Evolutionary conservation across 2,797 vertebrate genomes (phyloP), one percentile per base, ranked within the genome.

Genomic region (Carcharodon carcharias): DNA sequence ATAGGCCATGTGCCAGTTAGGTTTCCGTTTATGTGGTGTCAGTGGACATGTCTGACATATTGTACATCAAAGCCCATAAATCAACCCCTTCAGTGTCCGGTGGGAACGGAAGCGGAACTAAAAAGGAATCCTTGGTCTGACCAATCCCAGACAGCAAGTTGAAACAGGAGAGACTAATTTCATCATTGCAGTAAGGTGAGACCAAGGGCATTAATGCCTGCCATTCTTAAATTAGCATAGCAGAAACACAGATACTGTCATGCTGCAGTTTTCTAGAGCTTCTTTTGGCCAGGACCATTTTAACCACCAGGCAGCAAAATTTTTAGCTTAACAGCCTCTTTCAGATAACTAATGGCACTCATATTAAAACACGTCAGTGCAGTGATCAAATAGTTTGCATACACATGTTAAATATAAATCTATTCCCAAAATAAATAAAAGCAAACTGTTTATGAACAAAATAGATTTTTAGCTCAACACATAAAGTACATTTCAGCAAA

Each of bases 181-280:
- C 73, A 96, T 54, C 61, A 69, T 67, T 73, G 96, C 58, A 96
- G 96, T 94, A 96, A 96, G 96, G 96, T 82, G 95, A 91, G 94
- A 96, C 80, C 26, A 96, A 80, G 96, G 96, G 96, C 96, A 96
- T 16, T 96, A 96, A 96, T 95, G 45, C 93, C 50, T 94, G 73
- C 88, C 77, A n/a, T 69, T 54, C 96, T 96, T 96, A 96, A 96
- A 73, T 95, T 97, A 97, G 97, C 95, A 95, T 89, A 96, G 50
- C 61, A 96, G 96, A 96, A 65, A 82, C 96, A 96, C 69, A 96
- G 96, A 96, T 96, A 58, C 95, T 91, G 96, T 96, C 58, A 80
- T 14, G 87, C 91, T 94, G 12, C 96, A 96, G 67, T 94, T 97
- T 96, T 88, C 96, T 96, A 96, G 40, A 94, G 92, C 88, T 95